Base-by-base conservation (phyloP, 2,113 vertebrate genomes). In the Picathartes gymnocephalus region DNA sequence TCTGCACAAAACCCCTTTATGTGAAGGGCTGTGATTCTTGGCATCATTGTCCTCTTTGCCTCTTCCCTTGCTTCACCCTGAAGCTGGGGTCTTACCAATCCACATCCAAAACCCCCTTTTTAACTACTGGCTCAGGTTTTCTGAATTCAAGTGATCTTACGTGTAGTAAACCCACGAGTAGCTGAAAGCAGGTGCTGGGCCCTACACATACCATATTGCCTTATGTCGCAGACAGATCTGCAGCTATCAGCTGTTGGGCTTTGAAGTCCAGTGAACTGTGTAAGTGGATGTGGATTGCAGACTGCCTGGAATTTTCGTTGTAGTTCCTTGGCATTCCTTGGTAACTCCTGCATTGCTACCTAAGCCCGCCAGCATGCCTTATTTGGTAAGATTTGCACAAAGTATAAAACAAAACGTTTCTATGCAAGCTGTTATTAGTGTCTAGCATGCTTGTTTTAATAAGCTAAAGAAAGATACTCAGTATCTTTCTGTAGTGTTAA, bases 331-430 rank as follows among this genome's bases (percentile, higher is more conserved):
- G 85, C 80, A 81, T 94, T 90, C 81, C 94, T 80, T 84, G 58
- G 15, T 88, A 90, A 85, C 54, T 66, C 2, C 65, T 89, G 82
- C 76, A 58, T 78, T 82, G 79, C 88, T 91, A 86, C 94, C 88
- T 81, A 95, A 96, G 71, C 66, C 47, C 71, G 9, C 44, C 13
- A 89, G 85, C 79, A 66, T 79, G 98, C 98, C 97, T 98, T 98
- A 97, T 87, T 94, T 91, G 94, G 83, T 95, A 76, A 94, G 81
- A 98, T 97, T 96, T 98, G 97, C 97, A 98, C 97, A 97, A 86
- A 95, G 56, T 78, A 96, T 90, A 95, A 82, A 93, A 13, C 80
- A 85, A 88, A 88, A 61, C 48, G 25, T 92, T 88, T 92, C 96
- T 98, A 96, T 97, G 97, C 97, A 98, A 97, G 94, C 74, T 66